Percentiles rank a stretch among this genome's conserved stretches.
Evolutionary conservation across 2,888 invertebrate genomes (phyloP).

Genomic region (Drosophila demipolita): DNA sequence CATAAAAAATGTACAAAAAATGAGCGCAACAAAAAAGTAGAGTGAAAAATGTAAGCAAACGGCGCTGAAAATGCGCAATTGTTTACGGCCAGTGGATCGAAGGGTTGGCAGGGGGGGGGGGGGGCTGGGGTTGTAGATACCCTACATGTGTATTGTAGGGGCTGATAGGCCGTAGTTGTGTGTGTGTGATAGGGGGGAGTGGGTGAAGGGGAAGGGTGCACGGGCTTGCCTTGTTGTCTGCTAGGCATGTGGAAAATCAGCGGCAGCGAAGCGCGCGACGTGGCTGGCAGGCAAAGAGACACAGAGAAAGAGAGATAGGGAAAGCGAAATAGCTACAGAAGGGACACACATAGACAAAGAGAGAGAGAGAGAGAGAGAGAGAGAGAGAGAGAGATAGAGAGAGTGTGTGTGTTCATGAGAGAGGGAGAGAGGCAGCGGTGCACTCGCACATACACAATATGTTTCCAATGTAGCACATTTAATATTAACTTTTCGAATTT

Average conservation of each 20-base stretch:
- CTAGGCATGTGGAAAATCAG: constrained; percentile 77
- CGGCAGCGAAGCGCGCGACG: constrained; percentile 57
- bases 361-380: background rate
- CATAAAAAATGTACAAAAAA: constrained; percentile 56
- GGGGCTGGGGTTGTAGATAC: background rate
- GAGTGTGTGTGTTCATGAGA: background rate
- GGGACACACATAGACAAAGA: background rate
- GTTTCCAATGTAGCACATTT: constrained; percentile 79
- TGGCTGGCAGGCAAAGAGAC: constrained; percentile 16
- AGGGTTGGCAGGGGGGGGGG: background rate
- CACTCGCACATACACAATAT: constrained; percentile 58
- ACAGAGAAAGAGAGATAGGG: constrained; percentile 3
- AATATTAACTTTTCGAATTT: constrained; percentile 80
- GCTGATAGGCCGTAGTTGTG: constrained; percentile 40
- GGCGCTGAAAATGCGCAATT: constrained; percentile 79
- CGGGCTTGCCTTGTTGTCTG: constrained; percentile 66
- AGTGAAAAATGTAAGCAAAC: constrained; percentile 70
- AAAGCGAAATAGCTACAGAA: background rate
- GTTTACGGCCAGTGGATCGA: constrained; percentile 62
- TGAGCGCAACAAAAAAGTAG: constrained; percentile 33
- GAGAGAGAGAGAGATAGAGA: background rate
- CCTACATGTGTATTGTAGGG: constrained; percentile 2
- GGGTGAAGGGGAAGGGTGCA: constrained; percentile 14
- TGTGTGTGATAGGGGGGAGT: constrained; percentile 6
- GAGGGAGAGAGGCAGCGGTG: background rate